Evolutionary conservation across 2,113 vertebrate genomes (phyloP).

Genomic region (Heliornis fulica): DNA sequence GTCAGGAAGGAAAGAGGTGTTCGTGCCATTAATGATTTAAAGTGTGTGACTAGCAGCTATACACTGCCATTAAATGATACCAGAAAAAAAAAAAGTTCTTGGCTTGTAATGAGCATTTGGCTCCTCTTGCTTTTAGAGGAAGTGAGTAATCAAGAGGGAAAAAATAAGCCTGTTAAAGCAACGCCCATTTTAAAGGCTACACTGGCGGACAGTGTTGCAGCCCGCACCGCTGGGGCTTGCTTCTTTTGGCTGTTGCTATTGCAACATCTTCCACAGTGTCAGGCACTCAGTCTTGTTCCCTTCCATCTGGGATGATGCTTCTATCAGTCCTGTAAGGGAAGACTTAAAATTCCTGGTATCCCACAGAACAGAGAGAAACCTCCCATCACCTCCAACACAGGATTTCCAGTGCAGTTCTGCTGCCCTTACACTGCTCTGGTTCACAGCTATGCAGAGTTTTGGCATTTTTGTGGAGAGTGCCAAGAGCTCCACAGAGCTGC

Average conservation of each 20-base stretch:
- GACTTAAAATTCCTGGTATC: not conserved
- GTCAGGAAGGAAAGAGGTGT: constrained; percentile 64
- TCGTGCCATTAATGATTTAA: constrained; percentile 64
- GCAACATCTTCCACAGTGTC: not conserved
- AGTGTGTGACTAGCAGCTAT: constrained; percentile 66
- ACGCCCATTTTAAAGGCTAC: not conserved
- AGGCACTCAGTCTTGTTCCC: not conserved
- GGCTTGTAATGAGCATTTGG: constrained; percentile 47
- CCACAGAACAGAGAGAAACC: not conserved
- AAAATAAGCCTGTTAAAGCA: not conserved
- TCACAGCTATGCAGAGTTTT: not conserved
- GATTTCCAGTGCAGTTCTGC: not conserved
- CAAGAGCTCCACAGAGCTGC: not conserved
- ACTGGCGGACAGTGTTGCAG: not conserved
- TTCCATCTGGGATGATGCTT: not conserved
- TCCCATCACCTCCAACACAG: not conserved
- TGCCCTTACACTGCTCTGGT: not conserved
- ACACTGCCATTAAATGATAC: constrained; percentile 57
- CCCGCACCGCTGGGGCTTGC: not conserved
- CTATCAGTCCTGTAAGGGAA: not conserved
- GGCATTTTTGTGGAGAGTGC: not conserved
- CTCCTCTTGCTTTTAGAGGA: constrained; percentile 51
- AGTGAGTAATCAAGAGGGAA: constrained; percentile 52
- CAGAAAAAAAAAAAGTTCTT: not conserved
- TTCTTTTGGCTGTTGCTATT: not conserved